Base-by-base conservation (phyloP, 1,140 invertebrate genomes). In the Brachionus rubens region DNA sequence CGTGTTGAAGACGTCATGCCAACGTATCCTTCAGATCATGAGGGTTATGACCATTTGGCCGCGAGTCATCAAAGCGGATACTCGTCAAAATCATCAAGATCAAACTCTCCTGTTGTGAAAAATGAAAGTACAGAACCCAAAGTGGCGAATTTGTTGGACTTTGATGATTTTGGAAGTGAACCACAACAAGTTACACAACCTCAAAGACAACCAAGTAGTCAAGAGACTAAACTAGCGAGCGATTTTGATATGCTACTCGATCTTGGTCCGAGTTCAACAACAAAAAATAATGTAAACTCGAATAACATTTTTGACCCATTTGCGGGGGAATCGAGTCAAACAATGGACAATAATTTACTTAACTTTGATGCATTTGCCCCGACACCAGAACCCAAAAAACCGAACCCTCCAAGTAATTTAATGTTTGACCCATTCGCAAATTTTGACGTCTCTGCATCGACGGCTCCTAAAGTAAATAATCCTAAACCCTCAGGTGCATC, bases 401-500 rank as follows among this genome's bases (percentile, higher is more conserved):
- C 40, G 43, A 24, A 16, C 9, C 33, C 40, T 28, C 59, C 59
- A 24, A 65, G 7, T 24, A 43, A 65, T 65, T 26, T 65, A 28
- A 65, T 65, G 59, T 65, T 65, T 14, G 59, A 65, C 43, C 59
- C 59, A 43, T 65, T 65, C 26, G 59, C 19, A n/a, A 65, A 65
- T 43, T 65, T 65, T 43, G 59, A 65, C 10, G 26, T 65, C 19
- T 43, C 59, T 30, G 19, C 59, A 65, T 43, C 19, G 6, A 65
- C 26, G 2, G 9, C 4, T 26, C 41, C 59, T 9, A 43, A 24
- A 24, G 14, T 10, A 48, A 72, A 50, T 14, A 72, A 28, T 54
- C 30, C 40, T 54, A 14, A 43, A 36, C 48, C 16, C 12, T 16
- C 68, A 50, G 50, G 24, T 72, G 12, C 26, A 24, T 40, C 26